Percentiles rank a stretch among this genome's conserved stretches.
Evolutionary conservation across 2,888 invertebrate species (phyloP).

Genomic region (Polydrusus pterygomalis): DNA sequence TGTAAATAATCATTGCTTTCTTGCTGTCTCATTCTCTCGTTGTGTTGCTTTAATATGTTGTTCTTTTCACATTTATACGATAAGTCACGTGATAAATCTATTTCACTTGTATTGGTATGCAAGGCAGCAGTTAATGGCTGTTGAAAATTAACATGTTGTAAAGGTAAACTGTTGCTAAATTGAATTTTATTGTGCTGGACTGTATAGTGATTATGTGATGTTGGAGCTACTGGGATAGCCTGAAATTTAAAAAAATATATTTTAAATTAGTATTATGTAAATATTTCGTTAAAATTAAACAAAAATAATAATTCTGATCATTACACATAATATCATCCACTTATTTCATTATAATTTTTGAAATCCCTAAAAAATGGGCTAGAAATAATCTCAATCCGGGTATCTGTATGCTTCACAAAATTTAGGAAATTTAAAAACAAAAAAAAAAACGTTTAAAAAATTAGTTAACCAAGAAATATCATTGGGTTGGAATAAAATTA

Average conservation of each 20-base stretch:
- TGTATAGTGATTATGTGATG: conserved; percentile 68
- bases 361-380: no score
- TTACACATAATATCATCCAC: no score
- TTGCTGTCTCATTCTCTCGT: conserved; percentile 70
- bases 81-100: conserved; percentile 61
- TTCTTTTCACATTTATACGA: conserved; percentile 66
- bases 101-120: conserved; percentile 69
- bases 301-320: no score
- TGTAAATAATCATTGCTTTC: conserved; percentile 69
- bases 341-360: no score
- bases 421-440: no score
- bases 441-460: no score
- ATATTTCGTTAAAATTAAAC: no score
- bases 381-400: no score
- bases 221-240: conserved; percentile 61
- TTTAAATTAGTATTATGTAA: no score
- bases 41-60: conserved; percentile 67
- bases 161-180: conserved; percentile 71
- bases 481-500: no score
- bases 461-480: no score
- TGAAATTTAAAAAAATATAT: conserved; percentile 8
- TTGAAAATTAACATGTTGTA: conserved; percentile 70
- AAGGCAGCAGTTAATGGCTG: conserved; percentile 69
- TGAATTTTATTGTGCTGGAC: conserved; percentile 70
- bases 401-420: no score